Evolutionary conservation across 2,888 invertebrate genomes (phyloP).

Genomic region (Falcaria lacertinaria): DNA sequence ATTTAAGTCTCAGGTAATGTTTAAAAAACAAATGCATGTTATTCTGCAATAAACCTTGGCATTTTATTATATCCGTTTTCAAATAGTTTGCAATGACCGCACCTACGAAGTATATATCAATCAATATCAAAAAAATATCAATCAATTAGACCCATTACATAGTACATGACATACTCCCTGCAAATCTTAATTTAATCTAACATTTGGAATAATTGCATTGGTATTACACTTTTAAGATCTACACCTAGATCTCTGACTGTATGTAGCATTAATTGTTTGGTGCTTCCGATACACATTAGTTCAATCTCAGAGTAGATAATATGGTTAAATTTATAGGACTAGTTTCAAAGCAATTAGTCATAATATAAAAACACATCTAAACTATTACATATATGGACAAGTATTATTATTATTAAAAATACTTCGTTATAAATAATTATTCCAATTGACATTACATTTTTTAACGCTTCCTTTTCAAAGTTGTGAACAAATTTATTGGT

Average conservation of each 20-base stretch:
- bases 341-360: too few species aligned
- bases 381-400: too few species aligned
- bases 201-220: neutral
- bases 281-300: too few species aligned
- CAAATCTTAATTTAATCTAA: neutral
- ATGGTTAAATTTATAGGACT: too few species aligned
- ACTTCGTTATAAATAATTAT: too few species aligned
- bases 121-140: slow-evolving; percentile 41
- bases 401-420: too few species aligned
- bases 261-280: too few species aligned
- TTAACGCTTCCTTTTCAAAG: too few species aligned
- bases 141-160: slow-evolving; percentile 25
- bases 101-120: slow-evolving; percentile 43
- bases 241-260: too few species aligned
- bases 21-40: slow-evolving; percentile 15
- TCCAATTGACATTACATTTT: too few species aligned
- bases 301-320: too few species aligned
- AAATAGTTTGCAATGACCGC: slow-evolving; percentile 32
- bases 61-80: slow-evolving; percentile 48
- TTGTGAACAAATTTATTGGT: neutral
- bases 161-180: neutral
- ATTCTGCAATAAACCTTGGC: slow-evolving; percentile 49
- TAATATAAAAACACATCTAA: too few species aligned
- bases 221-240: neutral
- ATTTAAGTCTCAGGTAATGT: slow-evolving; percentile 8